Percentiles rank a stretch among this genome's conserved stretches.
Conservation (phyloP, 64 coral and sea anemone species). For the Pocillopora verrucosa region DNA sequence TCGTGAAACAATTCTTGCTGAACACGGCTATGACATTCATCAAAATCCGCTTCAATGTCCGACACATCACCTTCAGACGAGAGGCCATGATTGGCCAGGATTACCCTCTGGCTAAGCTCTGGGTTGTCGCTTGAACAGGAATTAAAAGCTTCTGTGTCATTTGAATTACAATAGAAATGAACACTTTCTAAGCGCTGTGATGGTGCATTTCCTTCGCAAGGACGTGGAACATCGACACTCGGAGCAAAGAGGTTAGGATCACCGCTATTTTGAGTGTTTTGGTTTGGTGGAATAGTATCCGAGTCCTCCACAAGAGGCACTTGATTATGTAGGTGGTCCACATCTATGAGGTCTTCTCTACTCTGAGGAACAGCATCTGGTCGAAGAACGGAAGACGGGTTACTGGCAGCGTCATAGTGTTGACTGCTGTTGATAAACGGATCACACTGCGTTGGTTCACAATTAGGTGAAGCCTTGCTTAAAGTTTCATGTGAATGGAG, state of each 20-base stretch:
- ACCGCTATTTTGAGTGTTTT: neutral
- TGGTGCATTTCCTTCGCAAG: neutral
- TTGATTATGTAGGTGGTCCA: neutral
- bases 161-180: neutral
- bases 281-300: neutral
- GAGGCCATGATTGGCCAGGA: neutral
- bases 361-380: neutral
- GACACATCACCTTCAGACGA: constrained; percentile 75
- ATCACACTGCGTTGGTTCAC: neutral
- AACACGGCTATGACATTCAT: constrained; percentile 30
- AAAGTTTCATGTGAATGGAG: too few relatives aligned
- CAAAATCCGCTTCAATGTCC: constrained; percentile 87
- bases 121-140: neutral
- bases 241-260: neutral
- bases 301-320: neutral
- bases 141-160: neutral
- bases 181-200: neutral
- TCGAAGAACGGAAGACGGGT: too few relatives aligned
- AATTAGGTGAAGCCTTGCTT: neutral
- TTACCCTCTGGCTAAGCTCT: too few relatives aligned
- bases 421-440: neutral
- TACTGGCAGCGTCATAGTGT: neutral
- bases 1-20: neutral
- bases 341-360: neutral
- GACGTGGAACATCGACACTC: neutral